Conservation (phyloP, 1,140 invertebrate species). For the Ooceraea biroi region DNA sequence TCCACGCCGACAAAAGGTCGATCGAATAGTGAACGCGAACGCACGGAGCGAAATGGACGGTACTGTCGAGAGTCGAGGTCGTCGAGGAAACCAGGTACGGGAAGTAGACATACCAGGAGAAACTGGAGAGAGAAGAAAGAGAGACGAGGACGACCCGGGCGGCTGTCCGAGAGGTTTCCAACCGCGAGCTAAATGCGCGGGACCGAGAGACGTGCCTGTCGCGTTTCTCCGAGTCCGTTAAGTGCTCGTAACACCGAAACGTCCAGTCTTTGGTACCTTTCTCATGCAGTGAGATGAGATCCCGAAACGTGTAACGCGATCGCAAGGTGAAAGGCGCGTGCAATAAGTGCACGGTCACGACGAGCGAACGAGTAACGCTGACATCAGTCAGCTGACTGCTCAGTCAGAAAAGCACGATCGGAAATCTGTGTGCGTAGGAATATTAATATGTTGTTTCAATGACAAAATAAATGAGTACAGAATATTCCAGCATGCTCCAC, state of each 20-base stretch:
- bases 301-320: neutral
- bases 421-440: neutral
- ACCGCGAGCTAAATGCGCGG: slow-evolving; percentile 14
- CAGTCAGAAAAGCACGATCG: no score
- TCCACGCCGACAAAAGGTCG: slow-evolving; percentile 51
- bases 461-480: neutral
- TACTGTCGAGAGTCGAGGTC: slow-evolving; percentile 26
- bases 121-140: neutral
- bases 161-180: slow-evolving; percentile 38
- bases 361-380: neutral
- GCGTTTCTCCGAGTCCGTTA: slow-evolving; percentile 2
- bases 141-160: neutral
- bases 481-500: neutral
- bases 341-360: neutral
- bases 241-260: slow-evolving; percentile 33
- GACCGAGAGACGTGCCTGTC: slow-evolving; percentile 5
- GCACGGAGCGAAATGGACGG: slow-evolving; percentile 33
- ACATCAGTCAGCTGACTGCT: no score
- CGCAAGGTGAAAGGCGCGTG: neutral
- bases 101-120: slow-evolving; percentile 1
- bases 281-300: slow-evolving; percentile 16
- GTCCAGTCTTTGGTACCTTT: neutral
- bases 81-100: slow-evolving; percentile 13
- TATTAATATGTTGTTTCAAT: neutral
- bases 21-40: slow-evolving; percentile 38